Evolutionary conservation across 92 coral and sea anemone species (phyloP), one percentile per base, ranked within the genome.

Genomic region (Parazoanthus swiftii): DNA sequence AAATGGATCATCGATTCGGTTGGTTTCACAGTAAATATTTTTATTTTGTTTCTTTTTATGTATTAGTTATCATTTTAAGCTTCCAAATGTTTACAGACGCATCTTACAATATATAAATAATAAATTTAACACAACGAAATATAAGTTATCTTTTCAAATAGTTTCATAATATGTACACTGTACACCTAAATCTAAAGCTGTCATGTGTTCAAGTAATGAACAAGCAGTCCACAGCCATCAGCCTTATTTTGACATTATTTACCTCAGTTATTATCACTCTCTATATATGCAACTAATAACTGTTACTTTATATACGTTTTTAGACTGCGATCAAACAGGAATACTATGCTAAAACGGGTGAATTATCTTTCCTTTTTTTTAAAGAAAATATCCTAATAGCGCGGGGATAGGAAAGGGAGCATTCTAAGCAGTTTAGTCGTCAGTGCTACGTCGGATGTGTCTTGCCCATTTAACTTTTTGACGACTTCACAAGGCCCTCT

Each of bases 61-160:
- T 54, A 23, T 80, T 81, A 59, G 39, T 6, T 42, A n/a, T 81
- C 33, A 59, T 36, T 63, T 26, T 58, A 18, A 37, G 10, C 48
- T 65, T 81, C 36, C n/a, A 81, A 54, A 80, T 80, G 65, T 26
- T 26, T 77, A 42, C 38, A 56, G n/a, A 29, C 44, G 37, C 74
- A 65, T 38, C 33, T 81, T 81, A 10, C 56, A 65, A 81, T 37
- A 56, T 36, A 81, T 81, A 81, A 81, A 81, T 81, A 81, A 81
- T 65, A 81, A 56, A 39, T 33, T 81, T 18, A 58, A 59, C 85
- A 59, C 54, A 81, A 81, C 56, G 6, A 81, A 81, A 81, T 58
- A 36, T 63, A 80, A 59, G 11, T 29, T 65, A 51, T 59, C 73
- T 65, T 39, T 20, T 44, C n/a, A 59, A 36, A 59, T 65, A 65